Evolutionary conservation across 2,888 invertebrate species (phyloP).

Genomic region (Tortricodes alternella): DNA sequence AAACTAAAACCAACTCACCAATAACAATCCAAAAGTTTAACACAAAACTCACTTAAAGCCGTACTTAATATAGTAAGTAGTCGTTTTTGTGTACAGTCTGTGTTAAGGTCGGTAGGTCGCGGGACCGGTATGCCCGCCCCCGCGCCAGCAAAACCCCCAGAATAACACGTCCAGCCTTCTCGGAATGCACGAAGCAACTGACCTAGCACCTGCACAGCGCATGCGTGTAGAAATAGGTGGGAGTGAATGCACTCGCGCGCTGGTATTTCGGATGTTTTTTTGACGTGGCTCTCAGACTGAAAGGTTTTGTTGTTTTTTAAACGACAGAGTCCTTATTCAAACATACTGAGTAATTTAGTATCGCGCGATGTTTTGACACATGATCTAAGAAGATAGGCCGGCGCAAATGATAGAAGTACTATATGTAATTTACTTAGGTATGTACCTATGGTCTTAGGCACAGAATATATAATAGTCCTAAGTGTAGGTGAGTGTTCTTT

Average conservation of each 20-base stretch:
- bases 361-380: too few species aligned
- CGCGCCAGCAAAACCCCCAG: not conserved
- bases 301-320: not conserved
- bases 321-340: too few species aligned
- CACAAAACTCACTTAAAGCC: not conserved
- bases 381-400: too few species aligned
- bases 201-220: constrained; percentile 14
- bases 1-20: not conserved
- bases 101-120: constrained; percentile 26
- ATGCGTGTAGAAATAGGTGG: constrained; percentile 27
- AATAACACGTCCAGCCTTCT: not conserved
- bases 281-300: not conserved
- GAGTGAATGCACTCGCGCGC: constrained; percentile 28
- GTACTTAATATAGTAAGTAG: not conserved
- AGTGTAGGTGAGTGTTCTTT: too few species aligned
- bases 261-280: constrained; percentile 25
- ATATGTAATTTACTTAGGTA: too few species aligned
- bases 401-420: too few species aligned
- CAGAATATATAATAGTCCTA: too few species aligned
- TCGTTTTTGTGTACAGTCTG: not conserved
- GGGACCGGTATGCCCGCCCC: constrained; percentile 25
- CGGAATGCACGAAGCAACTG: constrained; percentile 6
- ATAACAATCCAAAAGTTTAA: not conserved
- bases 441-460: too few species aligned
- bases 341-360: too few species aligned